phyloP scores from a whole-genome alignment of 1,140 invertebrate species.

The Bombyx mandarina region DNA sequence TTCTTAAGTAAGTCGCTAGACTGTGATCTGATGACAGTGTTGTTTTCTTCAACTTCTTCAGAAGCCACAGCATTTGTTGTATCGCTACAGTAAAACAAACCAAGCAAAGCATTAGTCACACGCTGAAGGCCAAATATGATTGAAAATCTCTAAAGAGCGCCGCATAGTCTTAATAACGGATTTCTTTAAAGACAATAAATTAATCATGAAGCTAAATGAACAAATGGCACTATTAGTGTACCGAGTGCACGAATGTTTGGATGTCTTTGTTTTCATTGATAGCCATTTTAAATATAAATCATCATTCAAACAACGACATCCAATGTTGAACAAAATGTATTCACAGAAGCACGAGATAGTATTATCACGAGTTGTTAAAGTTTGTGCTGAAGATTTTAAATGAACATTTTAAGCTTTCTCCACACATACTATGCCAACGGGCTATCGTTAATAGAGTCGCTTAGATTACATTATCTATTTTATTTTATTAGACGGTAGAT shows the following conservation, averaged over 20 bases:
- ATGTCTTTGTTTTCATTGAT: constrained; percentile 35
- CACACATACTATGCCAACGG: constrained; percentile 55
- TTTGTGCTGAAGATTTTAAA: constrained; percentile 54
- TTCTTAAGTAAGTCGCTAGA: constrained; percentile 80
- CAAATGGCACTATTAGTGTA: constrained; percentile 62
- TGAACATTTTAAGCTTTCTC: constrained; percentile 42
- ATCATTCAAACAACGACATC: constrained; percentile 46
- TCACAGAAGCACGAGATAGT: constrained; percentile 63
- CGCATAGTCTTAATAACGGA: constrained; percentile 57
- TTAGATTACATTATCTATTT: constrained; percentile 53
- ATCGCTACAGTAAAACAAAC: constrained; percentile 74
- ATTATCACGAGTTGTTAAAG: constrained; percentile 52
- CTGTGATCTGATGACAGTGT: constrained; percentile 72
- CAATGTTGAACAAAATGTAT: constrained; percentile 56
- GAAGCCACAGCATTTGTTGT: constrained; percentile 71
- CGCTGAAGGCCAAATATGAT: constrained; percentile 58
- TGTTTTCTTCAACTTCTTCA: constrained; percentile 68
- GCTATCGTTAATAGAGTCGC: constrained; percentile 39
- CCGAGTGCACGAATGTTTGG: constrained; percentile 56
- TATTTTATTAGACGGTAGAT: too few species aligned
- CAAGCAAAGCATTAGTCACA: constrained; percentile 72
- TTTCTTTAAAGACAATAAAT: constrained; percentile 42
- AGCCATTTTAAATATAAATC: constrained; percentile 21
- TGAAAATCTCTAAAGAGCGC: constrained; percentile 41
- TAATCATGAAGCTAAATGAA: constrained; percentile 63